Evolutionary conservation across 2,113 vertebrate species (phyloP).

Genomic region (Butorides virescens): DNA sequence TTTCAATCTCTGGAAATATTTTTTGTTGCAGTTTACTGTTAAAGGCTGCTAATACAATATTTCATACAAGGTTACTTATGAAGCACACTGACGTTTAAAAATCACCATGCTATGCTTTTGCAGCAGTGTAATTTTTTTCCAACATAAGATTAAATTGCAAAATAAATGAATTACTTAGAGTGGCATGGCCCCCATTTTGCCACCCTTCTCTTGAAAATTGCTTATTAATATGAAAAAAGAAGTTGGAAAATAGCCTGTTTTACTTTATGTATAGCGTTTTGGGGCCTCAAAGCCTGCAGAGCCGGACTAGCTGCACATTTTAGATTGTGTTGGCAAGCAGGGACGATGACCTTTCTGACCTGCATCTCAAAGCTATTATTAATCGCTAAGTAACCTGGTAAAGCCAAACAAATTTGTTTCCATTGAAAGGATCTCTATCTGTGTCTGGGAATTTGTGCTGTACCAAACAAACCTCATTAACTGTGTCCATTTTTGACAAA

Average conservation of each 20-base stretch:
- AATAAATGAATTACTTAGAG: conserved; percentile 95
- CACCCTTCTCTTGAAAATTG: conserved; percentile 84
- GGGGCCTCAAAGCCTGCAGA: conserved; percentile 55
- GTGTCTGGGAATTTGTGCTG: conserved; percentile 90
- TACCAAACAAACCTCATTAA: conserved; percentile 97
- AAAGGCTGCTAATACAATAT: conserved; percentile 66
- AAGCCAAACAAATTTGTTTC: conserved; percentile 99
- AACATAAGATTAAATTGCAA: conserved; percentile 92
- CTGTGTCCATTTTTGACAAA: conserved; percentile 88
- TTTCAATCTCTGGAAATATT: conserved; percentile 35
- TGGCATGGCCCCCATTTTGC: conserved; percentile 85
- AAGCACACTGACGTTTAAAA: conserved; percentile 87
- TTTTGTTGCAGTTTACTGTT: conserved; percentile 59
- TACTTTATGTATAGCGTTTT: conserved; percentile 69
- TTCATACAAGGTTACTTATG: conserved; percentile 79
- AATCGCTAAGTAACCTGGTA: conserved; percentile 94
- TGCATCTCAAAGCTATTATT: conserved; percentile 90
- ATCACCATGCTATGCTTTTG: conserved; percentile 82
- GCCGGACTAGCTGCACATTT: conserved; percentile 62
- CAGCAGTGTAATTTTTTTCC: conserved; percentile 83
- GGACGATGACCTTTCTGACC: conserved; percentile 83
- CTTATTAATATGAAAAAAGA: conserved; percentile 88
- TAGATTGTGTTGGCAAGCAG: conserved; percentile 70
- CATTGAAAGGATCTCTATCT: conserved; percentile 96
- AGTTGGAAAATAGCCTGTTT: conserved; percentile 78